phyloP scores from a whole-genome alignment of 2,113 vertebrate species.

The Poeciliopsis prolifica region DNA sequence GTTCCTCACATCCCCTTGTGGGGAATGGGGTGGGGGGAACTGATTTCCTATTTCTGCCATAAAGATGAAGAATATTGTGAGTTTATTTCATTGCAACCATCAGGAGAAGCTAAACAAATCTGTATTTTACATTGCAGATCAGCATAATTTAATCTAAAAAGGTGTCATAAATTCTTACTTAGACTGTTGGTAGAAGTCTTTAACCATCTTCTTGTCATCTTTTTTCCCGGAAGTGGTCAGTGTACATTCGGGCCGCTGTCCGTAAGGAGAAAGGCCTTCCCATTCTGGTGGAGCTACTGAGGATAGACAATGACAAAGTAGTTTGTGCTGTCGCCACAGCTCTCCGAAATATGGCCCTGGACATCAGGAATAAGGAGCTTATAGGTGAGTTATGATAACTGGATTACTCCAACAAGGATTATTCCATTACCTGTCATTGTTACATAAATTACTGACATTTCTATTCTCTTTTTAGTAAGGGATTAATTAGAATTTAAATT shows the following conservation, averaged over 20 bases:
- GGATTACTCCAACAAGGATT: not conserved
- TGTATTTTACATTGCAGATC: not conserved
- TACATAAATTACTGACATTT: constrained; percentile 1
- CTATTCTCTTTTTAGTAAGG: not conserved
- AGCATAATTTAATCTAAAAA: not conserved
- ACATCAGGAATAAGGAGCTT: constrained; percentile 98
- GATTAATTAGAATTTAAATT: not conserved
- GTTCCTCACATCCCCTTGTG: constrained; percentile 20
- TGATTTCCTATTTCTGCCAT: not conserved
- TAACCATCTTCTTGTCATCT: constrained; percentile 1
- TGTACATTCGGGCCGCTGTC: constrained; percentile 96
- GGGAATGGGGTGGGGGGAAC: not conserved
- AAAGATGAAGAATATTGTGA: constrained; percentile 1
- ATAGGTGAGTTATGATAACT: constrained; percentile 85
- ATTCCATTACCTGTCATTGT: no score
- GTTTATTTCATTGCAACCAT: not conserved
- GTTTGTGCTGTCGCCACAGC: constrained; percentile 98
- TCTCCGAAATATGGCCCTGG: constrained; percentile 98
- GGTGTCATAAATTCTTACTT: no score
- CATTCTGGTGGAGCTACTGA: constrained; percentile 95
- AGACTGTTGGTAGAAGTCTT: not conserved
- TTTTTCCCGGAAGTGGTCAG: constrained; percentile 87
- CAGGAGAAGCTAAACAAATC: not conserved
- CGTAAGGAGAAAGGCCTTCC: constrained; percentile 98
- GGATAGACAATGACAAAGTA: constrained; percentile 98